Conservation (phyloP, 2,797 vertebrate species). For the Tachyglossus aculeatus region DNA sequence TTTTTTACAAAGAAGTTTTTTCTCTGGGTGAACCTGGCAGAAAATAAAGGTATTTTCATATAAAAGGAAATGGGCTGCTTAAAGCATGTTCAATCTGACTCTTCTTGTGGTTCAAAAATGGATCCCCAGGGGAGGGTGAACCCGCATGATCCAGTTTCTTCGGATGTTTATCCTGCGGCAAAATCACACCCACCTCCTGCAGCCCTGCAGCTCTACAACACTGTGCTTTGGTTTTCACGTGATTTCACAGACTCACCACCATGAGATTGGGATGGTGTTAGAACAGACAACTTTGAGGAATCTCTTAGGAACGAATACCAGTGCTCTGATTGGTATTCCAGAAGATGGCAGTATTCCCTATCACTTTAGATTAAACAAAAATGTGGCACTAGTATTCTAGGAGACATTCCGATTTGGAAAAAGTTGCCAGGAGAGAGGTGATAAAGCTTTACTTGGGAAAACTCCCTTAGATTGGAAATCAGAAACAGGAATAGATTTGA, state of each 20-base stretch:
- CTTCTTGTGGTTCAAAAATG: neutral
- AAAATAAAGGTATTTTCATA: accelerated
- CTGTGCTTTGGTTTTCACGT: neutral
- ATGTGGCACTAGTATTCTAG: neutral
- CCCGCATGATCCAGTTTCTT: accelerated
- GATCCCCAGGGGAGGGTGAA: neutral
- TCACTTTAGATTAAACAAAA: neutral
- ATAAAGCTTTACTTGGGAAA: neutral
- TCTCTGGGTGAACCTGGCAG: neutral
- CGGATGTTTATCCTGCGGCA: neutral
- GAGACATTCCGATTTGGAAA: neutral
- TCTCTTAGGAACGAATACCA: too few species aligned
- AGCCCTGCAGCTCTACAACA: accelerated
- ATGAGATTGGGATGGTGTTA: too few species aligned
- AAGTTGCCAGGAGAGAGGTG: accelerated
- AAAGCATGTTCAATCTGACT: accelerated
- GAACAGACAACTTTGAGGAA: too few species aligned
- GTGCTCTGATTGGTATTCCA: neutral
- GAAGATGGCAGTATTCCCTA: slow-evolving; percentile 16
- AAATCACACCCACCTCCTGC: neutral
- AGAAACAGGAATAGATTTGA: too few species aligned
- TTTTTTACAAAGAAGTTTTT: neutral
- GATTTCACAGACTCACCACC: neutral
- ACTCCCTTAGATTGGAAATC: too few species aligned
- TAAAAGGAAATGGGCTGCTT: neutral